Evolutionary conservation across 2,888 invertebrate species (phyloP).

Genomic region (Bhutanitis thaidina): DNA sequence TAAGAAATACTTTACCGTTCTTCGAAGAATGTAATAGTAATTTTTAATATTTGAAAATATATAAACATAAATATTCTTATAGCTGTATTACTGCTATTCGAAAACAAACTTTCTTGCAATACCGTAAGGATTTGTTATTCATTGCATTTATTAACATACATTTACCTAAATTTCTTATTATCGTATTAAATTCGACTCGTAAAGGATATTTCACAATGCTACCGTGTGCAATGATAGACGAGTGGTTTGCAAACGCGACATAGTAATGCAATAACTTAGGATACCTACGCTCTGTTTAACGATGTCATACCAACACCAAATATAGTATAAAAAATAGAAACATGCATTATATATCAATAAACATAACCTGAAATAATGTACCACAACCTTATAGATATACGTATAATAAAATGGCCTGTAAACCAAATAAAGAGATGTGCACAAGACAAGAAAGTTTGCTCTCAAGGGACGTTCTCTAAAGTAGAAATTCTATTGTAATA

Average conservation of each 20-base stretch:
- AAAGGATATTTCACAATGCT: constrained; percentile 11
- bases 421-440: constrained; percentile 55
- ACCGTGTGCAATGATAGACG: constrained; percentile 1
- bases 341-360: constrained; percentile 33
- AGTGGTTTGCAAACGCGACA: constrained; percentile 4
- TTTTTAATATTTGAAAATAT: not conserved
- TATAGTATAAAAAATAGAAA: constrained; percentile 30
- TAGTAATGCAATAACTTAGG: not conserved
- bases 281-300: constrained; percentile 33
- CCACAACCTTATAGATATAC: constrained; percentile 42
- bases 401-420: constrained; percentile 21
- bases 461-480: constrained; percentile 33
- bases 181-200: not conserved
- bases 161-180: too few species aligned
- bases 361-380: constrained; percentile 37
- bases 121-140: too few species aligned
- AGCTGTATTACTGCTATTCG: too few species aligned
- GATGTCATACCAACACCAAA: constrained; percentile 76
- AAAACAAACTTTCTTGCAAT: too few species aligned
- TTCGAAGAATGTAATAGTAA: not conserved
- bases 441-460: constrained; percentile 54
- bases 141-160: too few species aligned
- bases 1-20: not conserved
- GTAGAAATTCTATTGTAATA: too few species aligned
- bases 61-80: too few species aligned